Base-by-base conservation (phyloP, 2,888 invertebrate genomes). In the Troglohyphantes excavatus region DNA sequence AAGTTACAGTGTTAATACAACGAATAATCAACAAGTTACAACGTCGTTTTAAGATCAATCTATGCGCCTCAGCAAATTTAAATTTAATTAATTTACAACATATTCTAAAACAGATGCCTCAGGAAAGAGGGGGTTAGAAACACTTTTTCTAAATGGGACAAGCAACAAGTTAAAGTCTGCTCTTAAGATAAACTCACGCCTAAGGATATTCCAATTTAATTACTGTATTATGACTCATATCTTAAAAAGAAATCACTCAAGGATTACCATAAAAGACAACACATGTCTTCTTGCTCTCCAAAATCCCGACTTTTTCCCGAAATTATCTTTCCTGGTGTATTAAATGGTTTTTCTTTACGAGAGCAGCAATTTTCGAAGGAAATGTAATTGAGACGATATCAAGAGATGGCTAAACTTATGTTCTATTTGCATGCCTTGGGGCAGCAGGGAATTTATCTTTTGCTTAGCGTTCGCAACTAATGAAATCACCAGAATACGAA, bases 401-500 rank as follows among this genome's bases (percentile, higher is more conserved):
- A n/a, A 53, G 53, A 53, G 53, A 53, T 53, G n/a, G n/a, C 17
- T 5, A 13, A 53, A 53, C 53, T 53, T 53, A 33, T 33, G 3
- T 33, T 53, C 53, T 53, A 53, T 53, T 53, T 6, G 53, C 53
- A 53, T 53, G 17, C 53, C 53, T n/a, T 13, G 13, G 53, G 53
- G 53, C 53, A 1, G 13, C 53, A 5, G 53, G 53, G 53, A 53
- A 53, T 53, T 53, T 53, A 17, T 53, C 2, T 53, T 53, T 53
- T 53, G 53, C n/a, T 53, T 53, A 2, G 53, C 17, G 13, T n/a
- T 53, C 53, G 53, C n/a, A 13, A n/a, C 53, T 53, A 53, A 53
- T 53, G 53, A 53, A 53, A 53, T 53, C 53, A 53, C n/a, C 53
- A 53, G 53, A 53, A 53, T 53, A 53, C 53, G 53, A 53, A 53